A percentile compares a stretch with the other conserved stretches of the same genome.
Conservation (phyloP, 2,797 vertebrate species). For the Fratercula arctica region DNA sequence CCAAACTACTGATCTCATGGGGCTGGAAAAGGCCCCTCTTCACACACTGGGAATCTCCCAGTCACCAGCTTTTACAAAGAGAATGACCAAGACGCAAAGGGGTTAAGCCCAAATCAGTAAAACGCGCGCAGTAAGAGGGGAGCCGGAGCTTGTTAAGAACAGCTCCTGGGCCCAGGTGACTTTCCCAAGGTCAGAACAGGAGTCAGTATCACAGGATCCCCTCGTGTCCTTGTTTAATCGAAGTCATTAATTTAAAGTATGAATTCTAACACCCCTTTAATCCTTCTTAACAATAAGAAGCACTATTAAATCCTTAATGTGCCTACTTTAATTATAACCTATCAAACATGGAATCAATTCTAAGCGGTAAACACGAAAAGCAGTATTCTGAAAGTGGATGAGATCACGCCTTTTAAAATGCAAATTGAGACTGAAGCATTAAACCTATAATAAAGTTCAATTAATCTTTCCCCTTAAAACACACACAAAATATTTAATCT, state of each 20-base stretch:
- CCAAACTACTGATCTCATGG: neutral
- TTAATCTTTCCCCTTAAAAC: slow-evolving; percentile 62
- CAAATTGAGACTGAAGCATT: slow-evolving; percentile 58
- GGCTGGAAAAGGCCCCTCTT: neutral
- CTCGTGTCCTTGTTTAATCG: slow-evolving; percentile 24
- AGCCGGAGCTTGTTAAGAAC: neutral
- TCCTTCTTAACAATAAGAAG: slow-evolving; percentile 64
- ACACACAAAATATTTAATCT: slow-evolving; percentile 61
- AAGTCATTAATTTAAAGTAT: slow-evolving; percentile 54
- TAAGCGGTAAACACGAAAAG: slow-evolving; percentile 46
- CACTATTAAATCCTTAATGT: slow-evolving; percentile 66
- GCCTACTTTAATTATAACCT: slow-evolving; percentile 68
- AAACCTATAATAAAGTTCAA: slow-evolving; percentile 69
- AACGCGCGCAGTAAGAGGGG: rapidly evolving
- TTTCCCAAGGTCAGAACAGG: slow-evolving; percentile 46
- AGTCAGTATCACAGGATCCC: neutral
- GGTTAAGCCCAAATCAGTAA: neutral
- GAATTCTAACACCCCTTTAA: slow-evolving; percentile 58
- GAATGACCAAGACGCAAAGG: neutral
- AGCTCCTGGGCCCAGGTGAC: neutral
- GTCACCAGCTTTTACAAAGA: neutral
- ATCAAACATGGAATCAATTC: slow-evolving; percentile 60
- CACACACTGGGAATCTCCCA: neutral
- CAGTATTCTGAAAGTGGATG: slow-evolving; percentile 15
- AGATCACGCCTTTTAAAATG: slow-evolving; percentile 67